Conservation (phyloP, 35 echinoderm and acorn worm genomes). For the Apostichopus japonicus region DNA sequence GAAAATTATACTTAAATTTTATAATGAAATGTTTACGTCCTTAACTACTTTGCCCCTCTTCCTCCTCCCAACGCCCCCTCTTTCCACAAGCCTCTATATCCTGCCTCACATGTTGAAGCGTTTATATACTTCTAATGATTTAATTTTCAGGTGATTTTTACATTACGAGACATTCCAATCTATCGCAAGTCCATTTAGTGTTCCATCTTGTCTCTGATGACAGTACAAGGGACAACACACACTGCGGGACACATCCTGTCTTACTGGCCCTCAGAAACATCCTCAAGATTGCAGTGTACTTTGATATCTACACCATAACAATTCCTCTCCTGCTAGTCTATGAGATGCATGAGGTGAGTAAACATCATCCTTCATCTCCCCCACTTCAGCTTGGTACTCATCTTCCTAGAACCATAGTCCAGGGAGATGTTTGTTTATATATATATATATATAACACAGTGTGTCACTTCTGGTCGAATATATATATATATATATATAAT, state of each 20-base stretch:
- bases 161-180: constrained; percentile 89
- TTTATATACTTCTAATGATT: background rate
- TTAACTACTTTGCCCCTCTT: no score
- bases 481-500: no score
- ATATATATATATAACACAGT: no score
- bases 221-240: constrained; percentile 61
- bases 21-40: no score
- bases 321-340: constrained; percentile 92
- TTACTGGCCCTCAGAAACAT: constrained; percentile 89
- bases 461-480: no score
- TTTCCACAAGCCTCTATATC: no score
- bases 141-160: constrained; percentile 89
- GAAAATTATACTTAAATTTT: background rate
- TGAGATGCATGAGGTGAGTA: constrained; percentile 93
- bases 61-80: no score
- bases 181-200: constrained; percentile 84
- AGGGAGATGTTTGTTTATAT: no score
- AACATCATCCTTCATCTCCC: background rate
- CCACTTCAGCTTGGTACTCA: background rate
- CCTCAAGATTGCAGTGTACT: constrained; percentile 82
- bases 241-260: constrained; percentile 71
- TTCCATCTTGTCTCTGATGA: constrained; percentile 96
- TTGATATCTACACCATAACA: constrained; percentile 84
- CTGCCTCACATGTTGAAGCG: no score
- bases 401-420: no score